Percentiles rank a stretch among this genome's conserved stretches.
These are phyloP conservation scores for Nephotettix cincticeps DNA, from an alignment of 1,140 invertebrate genomes.

Conservation along the genomic window DNA sequence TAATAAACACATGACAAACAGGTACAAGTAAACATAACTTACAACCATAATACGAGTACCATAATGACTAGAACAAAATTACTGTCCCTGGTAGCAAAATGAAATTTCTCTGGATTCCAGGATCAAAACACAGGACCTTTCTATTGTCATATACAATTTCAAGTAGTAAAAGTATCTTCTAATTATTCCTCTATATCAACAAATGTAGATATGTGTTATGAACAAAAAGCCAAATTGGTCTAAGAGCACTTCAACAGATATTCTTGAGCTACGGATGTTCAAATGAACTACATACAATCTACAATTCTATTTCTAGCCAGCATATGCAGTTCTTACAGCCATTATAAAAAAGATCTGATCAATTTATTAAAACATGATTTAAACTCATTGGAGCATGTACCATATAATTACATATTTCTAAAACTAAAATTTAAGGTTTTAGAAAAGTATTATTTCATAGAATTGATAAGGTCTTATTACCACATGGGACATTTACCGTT, in stretches of 20 bases:
- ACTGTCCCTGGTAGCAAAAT: background rate
- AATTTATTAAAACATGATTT: no score
- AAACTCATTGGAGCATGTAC: no score
- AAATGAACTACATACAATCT: no score
- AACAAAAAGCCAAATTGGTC: conserved; percentile 7
- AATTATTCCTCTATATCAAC: background rate
- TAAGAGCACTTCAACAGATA: conserved; percentile 16
- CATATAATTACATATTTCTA: no score
- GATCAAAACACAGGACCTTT: background rate
- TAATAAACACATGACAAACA: background rate
- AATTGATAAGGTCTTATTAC: no score
- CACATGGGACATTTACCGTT: no score
- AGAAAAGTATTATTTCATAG: no score
- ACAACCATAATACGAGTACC: background rate
- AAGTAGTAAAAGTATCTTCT: background rate
- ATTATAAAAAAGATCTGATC: no score
- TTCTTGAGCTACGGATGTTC: background rate
- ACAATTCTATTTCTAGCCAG: no score
- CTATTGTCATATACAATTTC: conserved; percentile 1
- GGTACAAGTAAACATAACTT: background rate
- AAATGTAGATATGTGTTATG: conserved; percentile 8
- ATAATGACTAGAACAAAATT: background rate
- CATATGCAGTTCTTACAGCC: no score
- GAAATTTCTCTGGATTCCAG: background rate
- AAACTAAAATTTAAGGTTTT: no score